Base-by-base conservation (phyloP, 2,888 invertebrate species). In the Lepeophtheirus nordmannii region DNA sequence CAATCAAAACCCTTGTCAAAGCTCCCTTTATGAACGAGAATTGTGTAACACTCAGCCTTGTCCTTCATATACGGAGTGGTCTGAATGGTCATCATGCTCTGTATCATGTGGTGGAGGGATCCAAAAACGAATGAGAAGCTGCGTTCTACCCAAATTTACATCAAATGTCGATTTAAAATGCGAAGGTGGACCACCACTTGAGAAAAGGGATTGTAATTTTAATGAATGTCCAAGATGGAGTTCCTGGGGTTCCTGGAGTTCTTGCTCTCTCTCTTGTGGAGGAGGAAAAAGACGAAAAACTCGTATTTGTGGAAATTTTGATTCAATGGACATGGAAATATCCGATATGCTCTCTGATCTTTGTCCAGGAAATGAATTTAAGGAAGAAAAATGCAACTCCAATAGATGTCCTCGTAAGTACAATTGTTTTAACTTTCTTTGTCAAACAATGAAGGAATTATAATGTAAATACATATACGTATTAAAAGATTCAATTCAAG, bases 251-350 rank as follows among this genome's bases (percentile, higher is more conserved):
- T 40, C 17, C 2, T 66, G 66, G 66, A 40, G 58, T 41, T 58
- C 39, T 22, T 66, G 66, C 46, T 40, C 40, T 12, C 39, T 41
- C 11, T 39, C 66, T 38, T 66, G 66, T 41, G 66, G 66, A 9
- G 66, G 60, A 11, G 66, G 66, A 41, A 66, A 59, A 30, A 59
- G 66, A 30, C 59, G 30, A 37, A 66, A 60, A 17, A 59, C 58
- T n/a, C 17, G 66, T 20, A 40, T 58, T 23, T 66, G 66, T 66
- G 60, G 30, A 7, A 3, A 61, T 10, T 53, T 63, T 30, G 53
- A 62, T 20, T 7, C 23, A 17, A 8, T 3, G 53, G 2, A 5
- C 2, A 46, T n/a, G 17, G 8, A 17, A 46, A 46, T 17, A n/a
- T 46, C 53, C 1, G 53, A 46, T 46, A 46, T 5, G 17, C 2